Conservation (phyloP, 2,888 invertebrate species). For the Rhingia rostrata region DNA sequence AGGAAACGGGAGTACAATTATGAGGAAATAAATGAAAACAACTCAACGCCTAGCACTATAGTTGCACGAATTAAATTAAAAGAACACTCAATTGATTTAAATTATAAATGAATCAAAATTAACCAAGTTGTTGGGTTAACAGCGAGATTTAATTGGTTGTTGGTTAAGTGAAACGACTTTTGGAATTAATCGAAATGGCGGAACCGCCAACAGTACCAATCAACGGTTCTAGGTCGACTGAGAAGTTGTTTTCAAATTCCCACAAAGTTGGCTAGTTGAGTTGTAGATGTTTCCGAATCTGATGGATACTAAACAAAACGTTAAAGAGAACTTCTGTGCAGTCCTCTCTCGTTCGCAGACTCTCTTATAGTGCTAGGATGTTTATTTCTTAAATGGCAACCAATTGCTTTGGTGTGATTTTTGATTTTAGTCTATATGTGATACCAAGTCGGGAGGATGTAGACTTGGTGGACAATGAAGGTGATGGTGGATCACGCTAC, state of each 20-base stretch:
- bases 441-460: no score
- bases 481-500: no score
- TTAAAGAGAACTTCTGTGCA: not conserved
- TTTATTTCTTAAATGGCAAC: not conserved
- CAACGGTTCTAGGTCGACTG: conserved; percentile 49
- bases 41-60: not conserved
- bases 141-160: not conserved
- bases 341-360: not conserved
- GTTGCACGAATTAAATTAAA: not conserved
- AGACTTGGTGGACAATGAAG: no score
- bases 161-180: not conserved
- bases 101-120: not conserved
- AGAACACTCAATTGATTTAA: not conserved
- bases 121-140: not conserved
- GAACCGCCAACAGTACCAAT: conserved; percentile 52
- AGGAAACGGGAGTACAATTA: conserved; percentile 4
- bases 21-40: conserved; percentile 5
- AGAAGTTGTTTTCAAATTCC: conserved; percentile 8
- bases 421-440: no score
- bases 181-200: conserved; percentile 16
- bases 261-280: conserved; percentile 4
- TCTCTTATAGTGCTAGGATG: conserved; percentile 6
- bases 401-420: no score
- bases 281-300: not conserved
- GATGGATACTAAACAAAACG: conserved; percentile 1